Evolutionary conservation across 2,113 vertebrate genomes (phyloP).

Genomic region (Mandrillus leucophaeus): DNA sequence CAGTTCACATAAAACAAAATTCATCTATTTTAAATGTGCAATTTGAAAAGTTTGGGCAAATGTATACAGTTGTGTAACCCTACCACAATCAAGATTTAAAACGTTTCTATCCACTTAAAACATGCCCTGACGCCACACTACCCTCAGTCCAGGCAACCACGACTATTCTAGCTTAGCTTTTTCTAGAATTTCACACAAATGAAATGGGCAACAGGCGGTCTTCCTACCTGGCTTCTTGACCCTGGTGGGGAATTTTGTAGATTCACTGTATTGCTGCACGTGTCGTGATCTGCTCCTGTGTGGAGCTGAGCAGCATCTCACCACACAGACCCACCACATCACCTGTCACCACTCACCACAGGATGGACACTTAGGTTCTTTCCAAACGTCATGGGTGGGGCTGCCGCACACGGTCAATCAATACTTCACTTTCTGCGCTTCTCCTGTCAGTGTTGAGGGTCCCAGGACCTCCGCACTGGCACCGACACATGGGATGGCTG

Average conservation of each 20-base stretch:
- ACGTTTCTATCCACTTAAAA: neutral
- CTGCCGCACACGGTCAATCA: too few species aligned
- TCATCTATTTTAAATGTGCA: neutral
- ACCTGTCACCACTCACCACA: neutral
- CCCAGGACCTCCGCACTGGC: neutral
- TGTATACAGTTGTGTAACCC: neutral
- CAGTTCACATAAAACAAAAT: neutral
- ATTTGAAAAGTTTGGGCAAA: neutral
- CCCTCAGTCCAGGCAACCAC: too few species aligned
- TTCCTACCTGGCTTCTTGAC: neutral
- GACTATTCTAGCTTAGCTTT: rapidly evolving
- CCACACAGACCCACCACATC: rapidly evolving
- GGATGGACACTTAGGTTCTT: rapidly evolving
- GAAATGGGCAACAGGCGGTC: rapidly evolving
- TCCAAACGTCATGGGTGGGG: neutral
- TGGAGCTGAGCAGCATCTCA: rapidly evolving
- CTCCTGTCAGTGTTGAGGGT: neutral
- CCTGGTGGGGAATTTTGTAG: neutral
- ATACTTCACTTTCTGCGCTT: neutral
- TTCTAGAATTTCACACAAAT: neutral
- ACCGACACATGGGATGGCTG: rapidly evolving
- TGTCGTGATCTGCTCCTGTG: rapidly evolving
- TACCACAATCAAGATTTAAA: neutral
- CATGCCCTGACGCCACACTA: too few species aligned
- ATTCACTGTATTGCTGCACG: rapidly evolving